These are phyloP conservation scores for Corythornis madagascariensis DNA, from an alignment of 2,113 vertebrate genomes.

Conservation along the genomic window DNA sequence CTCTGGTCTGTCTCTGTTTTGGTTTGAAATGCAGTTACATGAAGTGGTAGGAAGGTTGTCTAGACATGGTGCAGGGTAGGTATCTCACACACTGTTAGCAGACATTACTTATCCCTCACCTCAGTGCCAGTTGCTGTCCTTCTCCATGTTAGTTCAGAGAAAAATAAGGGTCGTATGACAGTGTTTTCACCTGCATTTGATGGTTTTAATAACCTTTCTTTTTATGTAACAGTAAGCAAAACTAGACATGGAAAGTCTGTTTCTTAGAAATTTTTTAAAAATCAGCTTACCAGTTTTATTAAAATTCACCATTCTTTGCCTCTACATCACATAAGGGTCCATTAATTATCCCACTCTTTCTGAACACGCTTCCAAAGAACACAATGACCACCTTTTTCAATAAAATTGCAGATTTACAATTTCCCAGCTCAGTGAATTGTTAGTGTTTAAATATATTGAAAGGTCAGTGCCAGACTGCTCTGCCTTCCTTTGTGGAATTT, in stretches of 20 bases:
- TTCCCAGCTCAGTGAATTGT: slow-evolving; percentile 67
- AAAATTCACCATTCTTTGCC: slow-evolving; percentile 22
- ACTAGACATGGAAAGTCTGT: background rate
- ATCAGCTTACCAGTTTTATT: background rate
- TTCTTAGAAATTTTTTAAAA: slow-evolving; percentile 22
- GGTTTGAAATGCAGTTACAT: slow-evolving; percentile 2
- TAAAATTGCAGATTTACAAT: slow-evolving; percentile 69
- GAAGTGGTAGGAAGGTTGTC: slow-evolving; percentile 4
- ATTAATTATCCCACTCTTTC: slow-evolving; percentile 57
- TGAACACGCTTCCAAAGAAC: slow-evolving; percentile 44
- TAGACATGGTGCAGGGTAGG: background rate
- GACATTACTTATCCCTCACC: background rate
- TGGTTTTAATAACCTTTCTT: background rate
- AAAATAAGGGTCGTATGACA: background rate
- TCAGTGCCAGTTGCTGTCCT: background rate
- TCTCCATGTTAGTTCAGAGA: background rate
- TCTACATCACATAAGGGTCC: background rate
- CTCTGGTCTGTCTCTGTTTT: slow-evolving; percentile 10
- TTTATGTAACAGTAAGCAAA: background rate
- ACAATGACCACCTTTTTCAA: slow-evolving; percentile 53
- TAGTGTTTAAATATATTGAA: slow-evolving; percentile 61
- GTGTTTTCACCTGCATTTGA: background rate
- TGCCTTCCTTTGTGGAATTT: background rate
- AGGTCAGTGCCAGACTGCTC: background rate
- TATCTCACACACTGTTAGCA: background rate